Percentiles rank a stretch among this genome's conserved stretches.
These are phyloP conservation scores for Heliocidaris erythrogramma DNA, from an alignment of 35 echinoderm and acorn worm genomes.

Conservation along the genomic window DNA sequence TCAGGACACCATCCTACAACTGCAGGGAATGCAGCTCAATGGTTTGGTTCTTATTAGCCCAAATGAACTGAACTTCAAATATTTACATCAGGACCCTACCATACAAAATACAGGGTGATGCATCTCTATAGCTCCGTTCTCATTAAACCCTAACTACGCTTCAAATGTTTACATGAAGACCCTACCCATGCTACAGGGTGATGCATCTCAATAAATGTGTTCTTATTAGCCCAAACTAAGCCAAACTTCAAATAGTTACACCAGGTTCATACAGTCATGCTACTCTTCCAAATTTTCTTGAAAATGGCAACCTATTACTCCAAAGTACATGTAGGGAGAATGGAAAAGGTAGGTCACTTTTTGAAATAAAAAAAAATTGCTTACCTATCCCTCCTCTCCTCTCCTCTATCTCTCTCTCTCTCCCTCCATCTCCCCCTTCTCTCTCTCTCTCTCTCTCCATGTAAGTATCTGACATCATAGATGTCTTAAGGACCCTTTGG, in stretches of 20 bases:
- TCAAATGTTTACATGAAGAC: too few species aligned
- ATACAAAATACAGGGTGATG: background rate
- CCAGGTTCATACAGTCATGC: too few species aligned
- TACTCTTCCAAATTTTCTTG: background rate
- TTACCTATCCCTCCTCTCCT: background rate
- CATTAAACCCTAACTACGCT: background rate
- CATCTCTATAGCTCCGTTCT: background rate
- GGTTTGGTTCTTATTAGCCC: background rate
- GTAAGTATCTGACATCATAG: constrained; percentile 1
- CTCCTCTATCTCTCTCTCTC: background rate
- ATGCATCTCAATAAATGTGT: too few species aligned
- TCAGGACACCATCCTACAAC: too few species aligned
- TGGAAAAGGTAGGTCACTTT: background rate
- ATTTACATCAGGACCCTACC: background rate
- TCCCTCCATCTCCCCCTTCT: background rate
- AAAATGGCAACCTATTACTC: background rate
- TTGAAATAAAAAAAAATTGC: too few species aligned
- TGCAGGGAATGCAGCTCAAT: background rate
- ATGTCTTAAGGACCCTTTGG: background rate
- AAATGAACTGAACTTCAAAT: background rate
- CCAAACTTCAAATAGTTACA: too few species aligned
- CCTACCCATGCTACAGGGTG: too few species aligned
- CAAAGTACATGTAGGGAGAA: background rate
- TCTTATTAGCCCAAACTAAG: too few species aligned
- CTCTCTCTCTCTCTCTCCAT: background rate